Conservation (phyloP, 1,140 invertebrate genomes). For the Heliconius eleuchia region DNA sequence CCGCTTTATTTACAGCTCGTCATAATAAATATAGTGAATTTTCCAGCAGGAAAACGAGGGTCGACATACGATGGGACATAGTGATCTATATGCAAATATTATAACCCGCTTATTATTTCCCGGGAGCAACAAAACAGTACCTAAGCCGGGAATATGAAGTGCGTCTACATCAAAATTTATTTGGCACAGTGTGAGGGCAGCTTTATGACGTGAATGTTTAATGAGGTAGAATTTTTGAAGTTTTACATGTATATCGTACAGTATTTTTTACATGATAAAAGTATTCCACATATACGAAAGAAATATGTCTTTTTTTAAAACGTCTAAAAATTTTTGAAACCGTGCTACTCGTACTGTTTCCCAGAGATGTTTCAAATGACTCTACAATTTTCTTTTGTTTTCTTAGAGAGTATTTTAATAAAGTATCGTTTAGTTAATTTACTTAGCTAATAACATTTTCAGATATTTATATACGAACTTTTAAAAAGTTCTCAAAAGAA, state of each 20-base stretch:
- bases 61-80: conserved; percentile 51
- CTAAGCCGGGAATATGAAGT: conserved; percentile 57
- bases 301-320: too few species aligned
- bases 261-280: too few species aligned
- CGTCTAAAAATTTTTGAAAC: too few species aligned
- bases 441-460: background rate
- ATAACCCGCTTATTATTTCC: conserved; percentile 77
- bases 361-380: too few species aligned
- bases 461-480: too few species aligned
- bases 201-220: conserved; percentile 35
- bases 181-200: conserved; percentile 36
- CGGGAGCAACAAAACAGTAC: conserved; percentile 55
- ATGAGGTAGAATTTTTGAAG: background rate
- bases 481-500: background rate
- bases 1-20: conserved; percentile 43
- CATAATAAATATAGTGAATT: conserved; percentile 47
- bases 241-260: background rate
- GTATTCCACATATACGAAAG: too few species aligned
- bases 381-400: too few species aligned
- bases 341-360: too few species aligned
- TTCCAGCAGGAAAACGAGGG: conserved; percentile 40
- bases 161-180: conserved; percentile 63
- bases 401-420: too few species aligned
- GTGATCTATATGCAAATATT: conserved; percentile 79
- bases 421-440: too few species aligned